Percentiles rank a stretch among this genome's conserved stretches.
Conservation (phyloP, 2,888 invertebrate genomes). For the Alloplasta piceator region DNA sequence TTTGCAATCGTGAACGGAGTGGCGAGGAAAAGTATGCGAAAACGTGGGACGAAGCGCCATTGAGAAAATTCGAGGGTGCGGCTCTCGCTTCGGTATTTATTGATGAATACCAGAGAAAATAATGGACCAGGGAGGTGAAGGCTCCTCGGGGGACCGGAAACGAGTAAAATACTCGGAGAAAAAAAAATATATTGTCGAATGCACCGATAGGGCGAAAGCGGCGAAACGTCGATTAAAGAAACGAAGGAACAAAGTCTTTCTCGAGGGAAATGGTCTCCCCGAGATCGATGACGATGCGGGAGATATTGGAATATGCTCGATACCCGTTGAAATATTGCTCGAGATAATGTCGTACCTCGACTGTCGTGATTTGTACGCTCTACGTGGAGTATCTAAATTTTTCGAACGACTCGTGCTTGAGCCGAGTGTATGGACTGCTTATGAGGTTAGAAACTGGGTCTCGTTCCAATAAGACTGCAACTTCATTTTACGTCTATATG, state of each 20-base stretch:
- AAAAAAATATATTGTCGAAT: background rate
- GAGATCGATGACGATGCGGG: background rate
- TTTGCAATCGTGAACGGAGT: slow-evolving; percentile 1
- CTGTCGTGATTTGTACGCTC: slow-evolving; percentile 69
- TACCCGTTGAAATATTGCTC: slow-evolving; percentile 75
- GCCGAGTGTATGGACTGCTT: slow-evolving; percentile 73
- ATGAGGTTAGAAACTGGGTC: slow-evolving; percentile 70
- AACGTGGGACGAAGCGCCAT: slow-evolving; percentile 29
- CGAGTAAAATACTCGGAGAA: slow-evolving; percentile 19
- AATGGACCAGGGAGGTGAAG: slow-evolving; percentile 47
- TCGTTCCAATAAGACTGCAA: background rate
- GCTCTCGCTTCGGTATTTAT: background rate
- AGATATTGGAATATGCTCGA: slow-evolving; percentile 39
- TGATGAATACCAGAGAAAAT: slow-evolving; percentile 17
- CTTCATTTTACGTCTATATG: too few species aligned
- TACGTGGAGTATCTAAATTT: slow-evolving; percentile 70
- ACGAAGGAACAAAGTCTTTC: slow-evolving; percentile 38
- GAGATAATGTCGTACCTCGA: slow-evolving; percentile 74
- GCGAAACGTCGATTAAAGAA: slow-evolving; percentile 13
- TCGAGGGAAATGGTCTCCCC: background rate
- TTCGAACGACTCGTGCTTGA: slow-evolving; percentile 71
- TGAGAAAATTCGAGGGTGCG: slow-evolving; percentile 4
- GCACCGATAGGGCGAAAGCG: background rate
- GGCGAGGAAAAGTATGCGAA: slow-evolving; percentile 2
- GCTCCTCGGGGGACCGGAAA: slow-evolving; percentile 36